These are phyloP conservation scores for Seira musarum DNA, from an alignment of 2,888 invertebrate genomes.

Conservation along the genomic window DNA sequence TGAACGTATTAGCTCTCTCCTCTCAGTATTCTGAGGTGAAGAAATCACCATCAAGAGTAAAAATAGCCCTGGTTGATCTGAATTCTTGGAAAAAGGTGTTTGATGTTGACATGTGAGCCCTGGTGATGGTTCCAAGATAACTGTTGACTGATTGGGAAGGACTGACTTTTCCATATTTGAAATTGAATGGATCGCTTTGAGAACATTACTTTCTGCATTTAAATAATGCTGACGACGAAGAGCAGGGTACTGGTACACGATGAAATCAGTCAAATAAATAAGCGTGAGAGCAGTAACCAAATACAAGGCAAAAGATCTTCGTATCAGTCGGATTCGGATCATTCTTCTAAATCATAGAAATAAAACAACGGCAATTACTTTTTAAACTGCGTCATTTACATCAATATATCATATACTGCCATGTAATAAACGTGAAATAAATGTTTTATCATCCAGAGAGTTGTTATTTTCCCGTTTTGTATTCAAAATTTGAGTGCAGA, in stretches of 20 bases:
- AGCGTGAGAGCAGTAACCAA: background rate
- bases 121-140: slow-evolving; percentile 48
- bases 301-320: slow-evolving; percentile 21
- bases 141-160: slow-evolving; percentile 48
- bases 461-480: too few relatives aligned
- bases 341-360: too few relatives aligned
- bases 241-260: background rate
- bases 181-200: slow-evolving; percentile 32
- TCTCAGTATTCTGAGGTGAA: slow-evolving; percentile 60
- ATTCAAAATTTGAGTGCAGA: too few relatives aligned
- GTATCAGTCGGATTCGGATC: slow-evolving; percentile 16
- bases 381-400: too few relatives aligned
- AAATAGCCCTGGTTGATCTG: slow-evolving; percentile 41
- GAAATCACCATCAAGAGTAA: slow-evolving; percentile 62
- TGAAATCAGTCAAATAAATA: slow-evolving; percentile 11
- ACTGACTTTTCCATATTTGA: slow-evolving; percentile 32
- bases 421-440: too few relatives aligned
- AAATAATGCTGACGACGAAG: background rate
- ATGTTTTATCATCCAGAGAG: too few relatives aligned
- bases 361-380: too few relatives aligned
- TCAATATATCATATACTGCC: too few relatives aligned
- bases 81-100: too few relatives aligned
- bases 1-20: slow-evolving; percentile 56
- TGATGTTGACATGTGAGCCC: slow-evolving; percentile 40
- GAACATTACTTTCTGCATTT: slow-evolving; percentile 24